Evolutionary conservation across 2,888 invertebrate genomes (phyloP).

Genomic region (Heliconius sara): DNA sequence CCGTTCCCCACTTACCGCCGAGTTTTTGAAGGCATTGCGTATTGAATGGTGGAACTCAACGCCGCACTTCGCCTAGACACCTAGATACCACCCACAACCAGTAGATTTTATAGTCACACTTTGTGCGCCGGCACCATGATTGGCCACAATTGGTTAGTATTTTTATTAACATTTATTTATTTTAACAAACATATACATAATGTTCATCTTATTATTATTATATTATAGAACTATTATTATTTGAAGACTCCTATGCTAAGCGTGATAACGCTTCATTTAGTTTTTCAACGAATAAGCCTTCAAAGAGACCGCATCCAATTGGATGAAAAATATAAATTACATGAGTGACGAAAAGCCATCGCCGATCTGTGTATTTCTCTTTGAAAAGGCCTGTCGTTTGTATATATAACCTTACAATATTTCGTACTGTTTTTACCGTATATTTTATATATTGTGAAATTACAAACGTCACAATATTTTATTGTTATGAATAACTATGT

Average conservation of each 20-base stretch:
- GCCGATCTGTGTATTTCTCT: slow-evolving; percentile 12
- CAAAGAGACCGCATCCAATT: slow-evolving; percentile 17
- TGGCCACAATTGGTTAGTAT: no score
- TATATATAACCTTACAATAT: slow-evolving; percentile 9
- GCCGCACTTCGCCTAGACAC: no score
- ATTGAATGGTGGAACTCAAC: no score
- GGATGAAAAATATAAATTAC: slow-evolving; percentile 16
- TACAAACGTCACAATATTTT: neutral
- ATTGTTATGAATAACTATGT: neutral
- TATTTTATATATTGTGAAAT: neutral
- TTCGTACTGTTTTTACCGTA: neutral
- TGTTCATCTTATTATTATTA: no score
- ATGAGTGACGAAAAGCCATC: slow-evolving; percentile 3
- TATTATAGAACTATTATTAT: neutral
- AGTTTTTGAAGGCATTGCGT: no score
- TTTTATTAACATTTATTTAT: no score
- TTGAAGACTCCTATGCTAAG: neutral
- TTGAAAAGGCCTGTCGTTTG: slow-evolving; percentile 11
- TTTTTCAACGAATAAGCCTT: slow-evolving; percentile 11
- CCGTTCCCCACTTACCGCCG: no score
- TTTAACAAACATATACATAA: no score
- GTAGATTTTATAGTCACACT: no score
- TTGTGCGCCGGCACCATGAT: no score
- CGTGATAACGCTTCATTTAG: slow-evolving; percentile 5
- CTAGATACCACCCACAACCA: no score